A percentile compares a stretch with the other conserved stretches of the same genome.
Conservation (phyloP, 2,888 invertebrate genomes). For the Mimachlamys varia region DNA sequence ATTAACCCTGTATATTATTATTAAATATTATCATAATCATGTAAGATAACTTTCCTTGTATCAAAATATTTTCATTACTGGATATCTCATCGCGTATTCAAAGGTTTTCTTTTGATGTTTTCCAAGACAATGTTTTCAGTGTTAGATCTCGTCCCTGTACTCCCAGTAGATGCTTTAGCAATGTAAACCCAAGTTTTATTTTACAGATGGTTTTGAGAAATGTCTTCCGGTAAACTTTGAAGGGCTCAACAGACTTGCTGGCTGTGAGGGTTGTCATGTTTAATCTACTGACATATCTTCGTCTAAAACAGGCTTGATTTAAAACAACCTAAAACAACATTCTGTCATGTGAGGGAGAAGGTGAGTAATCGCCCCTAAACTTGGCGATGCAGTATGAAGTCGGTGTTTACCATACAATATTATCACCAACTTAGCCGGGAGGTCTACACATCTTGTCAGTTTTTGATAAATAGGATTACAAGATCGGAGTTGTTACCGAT, state of each 20-base stretch:
- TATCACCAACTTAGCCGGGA: neutral
- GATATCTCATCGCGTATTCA: no score
- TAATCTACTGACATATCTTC: neutral
- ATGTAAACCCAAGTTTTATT: no score
- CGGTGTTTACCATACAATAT: neutral
- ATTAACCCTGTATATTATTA: no score
- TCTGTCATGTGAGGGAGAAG: neutral
- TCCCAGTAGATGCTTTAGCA: neutral
- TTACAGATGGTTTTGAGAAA: neutral
- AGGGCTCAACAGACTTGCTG: neutral
- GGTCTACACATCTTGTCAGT: neutral
- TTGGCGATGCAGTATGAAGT: neutral
- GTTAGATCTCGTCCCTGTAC: neutral
- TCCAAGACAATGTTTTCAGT: neutral
- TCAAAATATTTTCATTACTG: no score
- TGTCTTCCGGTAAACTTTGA: neutral
- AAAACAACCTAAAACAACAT: slow-evolving; percentile 21
- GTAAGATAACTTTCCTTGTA: no score
- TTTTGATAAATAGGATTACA: neutral
- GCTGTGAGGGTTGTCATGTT: neutral
- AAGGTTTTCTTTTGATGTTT: neutral
- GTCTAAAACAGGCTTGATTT: slow-evolving; percentile 18
- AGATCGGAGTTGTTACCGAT: neutral
- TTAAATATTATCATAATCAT: no score
- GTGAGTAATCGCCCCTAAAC: neutral